Evolutionary conservation across 2,888 invertebrate genomes (phyloP).

Genomic region (Branchellion lobata): DNA sequence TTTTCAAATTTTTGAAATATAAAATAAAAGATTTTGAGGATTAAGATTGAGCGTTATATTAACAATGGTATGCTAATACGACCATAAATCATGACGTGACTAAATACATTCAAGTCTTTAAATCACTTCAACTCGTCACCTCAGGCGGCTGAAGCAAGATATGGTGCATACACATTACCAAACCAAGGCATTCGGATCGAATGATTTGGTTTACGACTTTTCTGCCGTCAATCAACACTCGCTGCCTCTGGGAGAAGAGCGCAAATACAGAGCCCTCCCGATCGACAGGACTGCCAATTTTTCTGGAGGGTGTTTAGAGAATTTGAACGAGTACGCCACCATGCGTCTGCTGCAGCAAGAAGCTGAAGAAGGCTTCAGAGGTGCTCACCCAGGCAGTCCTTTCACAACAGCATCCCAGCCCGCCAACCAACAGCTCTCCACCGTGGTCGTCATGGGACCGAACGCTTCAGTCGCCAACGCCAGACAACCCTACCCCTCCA

Average conservation of each 20-base stretch:
- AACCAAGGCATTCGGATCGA: constrained; percentile 1
- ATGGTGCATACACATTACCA: constrained; percentile 10
- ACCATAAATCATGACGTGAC: too few relatives aligned
- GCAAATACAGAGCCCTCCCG: constrained; percentile 24
- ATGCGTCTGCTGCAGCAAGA: constrained; percentile 43
- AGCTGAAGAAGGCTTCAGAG: constrained; percentile 1
- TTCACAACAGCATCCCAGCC: not conserved
- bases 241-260: not conserved
- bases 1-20: too few relatives aligned
- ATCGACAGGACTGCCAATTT: constrained; percentile 5
- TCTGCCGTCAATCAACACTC: not conserved
- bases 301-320: not conserved
- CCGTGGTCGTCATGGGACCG: constrained; percentile 11
- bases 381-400: not conserved
- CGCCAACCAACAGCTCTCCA: not conserved
- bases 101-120: too few relatives aligned
- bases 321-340: constrained; percentile 46
- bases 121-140: too few relatives aligned
- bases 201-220: constrained; percentile 22
- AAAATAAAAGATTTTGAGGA: too few relatives aligned
- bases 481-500: constrained; percentile 24
- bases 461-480: not conserved
- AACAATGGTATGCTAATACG: too few relatives aligned
- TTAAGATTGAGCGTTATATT: too few relatives aligned
- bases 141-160: constrained; percentile 15